phyloP scores from a whole-genome alignment of 1,140 invertebrate species.

The Procambarus clarkii region DNA sequence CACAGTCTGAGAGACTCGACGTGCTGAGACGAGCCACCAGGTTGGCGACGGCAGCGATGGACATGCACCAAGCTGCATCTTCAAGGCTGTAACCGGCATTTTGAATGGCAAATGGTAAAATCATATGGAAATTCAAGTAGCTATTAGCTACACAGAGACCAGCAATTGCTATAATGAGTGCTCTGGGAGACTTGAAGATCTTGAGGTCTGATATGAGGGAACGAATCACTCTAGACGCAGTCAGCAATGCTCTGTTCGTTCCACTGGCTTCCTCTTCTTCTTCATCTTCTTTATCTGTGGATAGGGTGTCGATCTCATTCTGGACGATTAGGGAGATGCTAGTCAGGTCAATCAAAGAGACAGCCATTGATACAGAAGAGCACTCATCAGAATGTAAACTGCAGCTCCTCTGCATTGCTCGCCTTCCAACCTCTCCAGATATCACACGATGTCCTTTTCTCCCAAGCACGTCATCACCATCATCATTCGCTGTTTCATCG shows the following conservation, averaged over 20 bases:
- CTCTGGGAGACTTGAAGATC: constrained; percentile 29
- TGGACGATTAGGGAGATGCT: background rate
- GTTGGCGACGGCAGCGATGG: constrained; percentile 16
- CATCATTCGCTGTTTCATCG: too few relatives aligned
- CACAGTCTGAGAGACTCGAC: constrained; percentile 37
- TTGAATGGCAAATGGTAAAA: constrained; percentile 31
- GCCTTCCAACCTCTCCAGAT: background rate
- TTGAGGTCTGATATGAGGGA: background rate
- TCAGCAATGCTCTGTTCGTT: background rate
- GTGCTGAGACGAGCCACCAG: constrained; percentile 32
- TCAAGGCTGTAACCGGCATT: background rate
- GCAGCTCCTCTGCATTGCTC: background rate
- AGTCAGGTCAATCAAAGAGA: constrained; percentile 18
- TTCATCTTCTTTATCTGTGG: background rate
- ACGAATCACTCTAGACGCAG: background rate
- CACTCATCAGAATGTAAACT: background rate
- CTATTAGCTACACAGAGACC: constrained; percentile 15
- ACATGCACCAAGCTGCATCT: constrained; percentile 46
- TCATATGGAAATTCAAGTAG: constrained; percentile 47
- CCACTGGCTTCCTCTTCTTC: too few relatives aligned
- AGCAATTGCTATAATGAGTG: constrained; percentile 36
- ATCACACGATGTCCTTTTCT: background rate
- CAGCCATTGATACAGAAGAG: background rate
- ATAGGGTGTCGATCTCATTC: background rate
- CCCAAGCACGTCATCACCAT: too few relatives aligned